Evolutionary conservation across 2,888 invertebrate species (phyloP).

Genomic region (Lasius fuliginosus): DNA sequence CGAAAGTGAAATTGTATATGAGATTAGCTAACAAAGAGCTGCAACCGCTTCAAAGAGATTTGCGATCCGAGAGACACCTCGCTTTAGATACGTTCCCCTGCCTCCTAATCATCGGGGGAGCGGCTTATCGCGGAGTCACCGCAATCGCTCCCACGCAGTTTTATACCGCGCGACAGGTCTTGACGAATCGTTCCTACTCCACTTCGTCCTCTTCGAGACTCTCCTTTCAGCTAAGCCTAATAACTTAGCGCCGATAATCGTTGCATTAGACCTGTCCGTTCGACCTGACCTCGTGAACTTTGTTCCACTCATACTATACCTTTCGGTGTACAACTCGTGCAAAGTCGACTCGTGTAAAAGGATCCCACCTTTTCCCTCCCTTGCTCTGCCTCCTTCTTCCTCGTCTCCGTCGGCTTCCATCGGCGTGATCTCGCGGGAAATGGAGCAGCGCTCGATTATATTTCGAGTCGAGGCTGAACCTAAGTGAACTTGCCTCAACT

Average conservation of each 20-base stretch:
- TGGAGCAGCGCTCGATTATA: constrained; percentile 82
- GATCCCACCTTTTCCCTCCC: constrained; percentile 71
- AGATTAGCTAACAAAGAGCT: constrained; percentile 65
- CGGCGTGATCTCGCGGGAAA: constrained; percentile 81
- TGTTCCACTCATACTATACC: constrained; percentile 77
- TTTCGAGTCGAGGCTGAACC: constrained; percentile 71
- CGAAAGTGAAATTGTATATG: constrained; percentile 64
- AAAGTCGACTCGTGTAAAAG: constrained; percentile 77
- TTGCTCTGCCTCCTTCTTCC: constrained; percentile 57
- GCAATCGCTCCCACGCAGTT: constrained; percentile 56
- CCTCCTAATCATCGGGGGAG: constrained; percentile 61
- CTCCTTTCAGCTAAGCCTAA: constrained; percentile 34
- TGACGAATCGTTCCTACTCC: constrained; percentile 40
- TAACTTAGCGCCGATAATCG: constrained; percentile 58
- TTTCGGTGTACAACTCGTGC: constrained; percentile 70
- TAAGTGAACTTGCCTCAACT: constrained; percentile 71
- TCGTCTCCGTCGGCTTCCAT: constrained; percentile 66
- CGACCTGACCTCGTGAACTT: constrained; percentile 84
- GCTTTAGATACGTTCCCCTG: constrained; percentile 51
- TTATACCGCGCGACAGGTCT: constrained; percentile 46
- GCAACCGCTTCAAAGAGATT: constrained; percentile 53
- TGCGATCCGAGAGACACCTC: constrained; percentile 62
- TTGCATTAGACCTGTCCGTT: constrained; percentile 74
- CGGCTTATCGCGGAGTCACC: constrained; percentile 67
- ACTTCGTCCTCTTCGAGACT: constrained; percentile 22